Evolutionary conservation across 2,888 invertebrate genomes (phyloP), one percentile per base, ranked within the genome.

Genomic region (Lithophane semibrunnea): DNA sequence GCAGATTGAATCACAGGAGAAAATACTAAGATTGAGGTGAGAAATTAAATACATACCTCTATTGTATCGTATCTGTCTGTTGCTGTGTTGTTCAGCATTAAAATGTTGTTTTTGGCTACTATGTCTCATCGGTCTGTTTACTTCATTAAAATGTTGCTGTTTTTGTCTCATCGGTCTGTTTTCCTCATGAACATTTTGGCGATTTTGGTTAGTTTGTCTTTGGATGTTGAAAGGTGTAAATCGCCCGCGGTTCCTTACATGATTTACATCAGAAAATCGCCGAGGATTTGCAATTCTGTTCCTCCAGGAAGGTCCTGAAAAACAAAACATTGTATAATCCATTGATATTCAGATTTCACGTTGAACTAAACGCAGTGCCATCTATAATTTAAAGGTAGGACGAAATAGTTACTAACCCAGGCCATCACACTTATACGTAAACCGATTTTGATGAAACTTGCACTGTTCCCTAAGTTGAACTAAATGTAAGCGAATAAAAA

Each of bases 221-320:
- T 71, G 66, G 49, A 64, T 56, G 47, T 67, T 58, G 13, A 9
- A 9, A 61, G 37, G 18, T 13, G 8, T n/a, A n/a, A 16, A n/a
- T n/a, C 44, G 49, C 9, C 3, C 29, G 2, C 29, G 66, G 29
- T 56, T 49, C 12, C 37, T 54, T 16, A 3, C 18, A 52, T 44
- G 10, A 73, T 73, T 58, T 21, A 37, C 64, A 64, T 72, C 8
- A 60, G 44, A 0, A 68, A 12, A 21, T 68, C 58, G 66, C 58
- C 60, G 2, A 52, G 47, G 79, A 49, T 44, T 71, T 60, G 4
- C 16, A n/a, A 24, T 18, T 24, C 63, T 64, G 12, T 42, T 21
- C 49, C 56, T 61, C 75, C 73, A 68, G 21, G 84, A 83, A 13
- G 86, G 73, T 49, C 84, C 86, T 86, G 61, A 73, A 82, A 77